These are phyloP conservation scores for Naso thynnoides DNA, from an alignment of 2,797 vertebrate species.

Conservation along the genomic window DNA sequence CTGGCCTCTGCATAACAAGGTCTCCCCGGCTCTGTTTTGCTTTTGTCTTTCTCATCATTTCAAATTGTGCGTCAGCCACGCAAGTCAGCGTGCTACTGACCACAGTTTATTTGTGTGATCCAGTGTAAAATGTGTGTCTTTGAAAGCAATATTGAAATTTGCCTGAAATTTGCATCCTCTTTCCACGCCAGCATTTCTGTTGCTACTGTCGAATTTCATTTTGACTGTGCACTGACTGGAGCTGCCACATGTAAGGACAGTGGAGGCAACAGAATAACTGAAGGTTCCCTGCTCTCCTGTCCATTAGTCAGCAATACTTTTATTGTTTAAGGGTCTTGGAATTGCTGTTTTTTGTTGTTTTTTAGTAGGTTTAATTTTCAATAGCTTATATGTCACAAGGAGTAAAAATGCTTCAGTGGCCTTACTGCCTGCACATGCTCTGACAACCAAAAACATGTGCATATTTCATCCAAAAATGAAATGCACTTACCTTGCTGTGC, in stretches of 20 bases:
- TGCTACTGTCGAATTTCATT: background rate
- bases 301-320: conserved; percentile 2
- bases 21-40: conserved; percentile 17
- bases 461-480: conserved; percentile 28
- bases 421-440: conserved; percentile 5
- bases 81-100: background rate
- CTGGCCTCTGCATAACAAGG: conserved; percentile 36
- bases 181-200: conserved; percentile 5
- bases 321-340: conserved; percentile 6
- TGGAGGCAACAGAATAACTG: background rate
- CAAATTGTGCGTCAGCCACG: background rate
- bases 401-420: background rate
- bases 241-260: conserved; percentile 1
- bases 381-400: background rate
- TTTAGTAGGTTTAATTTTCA: background rate
- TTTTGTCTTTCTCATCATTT: conserved; percentile 19
- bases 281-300: background rate
- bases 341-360: background rate
- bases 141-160: conserved; percentile 27
- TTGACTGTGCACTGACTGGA: conserved; percentile 1
- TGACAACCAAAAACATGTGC: conserved; percentile 20
- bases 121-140: background rate
- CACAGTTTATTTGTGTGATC: background rate
- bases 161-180: conserved; percentile 30
- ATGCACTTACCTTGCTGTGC: conserved; percentile 49